Base-by-base conservation (phyloP, 2,888 invertebrate species). In the Gryllus longicercus region DNA sequence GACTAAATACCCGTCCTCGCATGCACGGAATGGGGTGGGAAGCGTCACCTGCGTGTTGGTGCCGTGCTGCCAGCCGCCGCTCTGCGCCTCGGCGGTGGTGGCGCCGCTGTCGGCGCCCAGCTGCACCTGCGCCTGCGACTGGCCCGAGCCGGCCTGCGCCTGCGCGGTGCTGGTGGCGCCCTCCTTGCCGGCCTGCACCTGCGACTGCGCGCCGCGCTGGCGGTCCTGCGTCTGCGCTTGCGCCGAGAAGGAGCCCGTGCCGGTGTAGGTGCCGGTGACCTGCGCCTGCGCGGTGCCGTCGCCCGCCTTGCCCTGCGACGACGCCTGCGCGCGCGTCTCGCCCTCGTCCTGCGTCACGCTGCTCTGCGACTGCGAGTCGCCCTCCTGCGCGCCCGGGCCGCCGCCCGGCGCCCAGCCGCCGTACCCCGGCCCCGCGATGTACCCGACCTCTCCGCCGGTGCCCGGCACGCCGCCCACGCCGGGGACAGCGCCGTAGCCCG, bases 271-370 rank as follows among this genome's bases (percentile, higher is more conserved):
- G 50, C 95, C 95, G 79, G 93, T 93, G 1, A 96, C 95, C 87
- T 95, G 93, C 1, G 95, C 94, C 86, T 95, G 94, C 0, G 95
- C 93, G 3, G 92, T 91, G 14, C 94, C 95, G 82, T 92, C 92
- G 50, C 91, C 91, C 84, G 91, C 93, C 83, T 91, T 91, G 18
- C 95, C 95, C 87, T 93, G 93, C 18, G 95, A 93, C 80, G 92
- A 91, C 3, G 95, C 95, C 82, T 91, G 91, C 1, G 95, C 95
- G 83, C 92, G 90, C 0, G 95, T 94, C 81, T 93, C 93, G 82
- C 91, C 91, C 78, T 86, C 85, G 14, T 87, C 85, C 80, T 87
- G 87, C 84, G 88, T 89, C 2, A 93, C 91, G 79, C 90, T 91
- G 80, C 92, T 91, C 86, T 91, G 91, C 3, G 94, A 94, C 87